Percentiles rank a stretch among this genome's conserved stretches.
Evolutionary conservation across 2,888 invertebrate species (phyloP).

Genomic region (Xiphydria camelus): DNA sequence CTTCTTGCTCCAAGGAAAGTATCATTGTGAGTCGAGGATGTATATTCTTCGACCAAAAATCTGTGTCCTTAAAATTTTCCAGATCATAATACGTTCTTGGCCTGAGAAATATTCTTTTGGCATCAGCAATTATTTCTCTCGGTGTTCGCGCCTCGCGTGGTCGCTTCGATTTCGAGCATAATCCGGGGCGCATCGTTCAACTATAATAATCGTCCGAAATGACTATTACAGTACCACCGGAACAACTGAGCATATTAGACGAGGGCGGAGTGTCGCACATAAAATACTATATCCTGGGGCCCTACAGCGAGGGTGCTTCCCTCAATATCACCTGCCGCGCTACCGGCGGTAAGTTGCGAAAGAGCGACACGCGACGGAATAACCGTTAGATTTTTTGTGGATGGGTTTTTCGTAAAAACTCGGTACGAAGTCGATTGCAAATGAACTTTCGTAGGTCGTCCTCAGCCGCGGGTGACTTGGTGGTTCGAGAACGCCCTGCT

Average conservation of each 20-base stretch:
- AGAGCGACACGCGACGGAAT: too few species aligned
- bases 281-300: conserved; percentile 77
- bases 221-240: conserved; percentile 82
- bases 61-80: too few species aligned
- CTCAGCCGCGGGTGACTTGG: conserved; percentile 76
- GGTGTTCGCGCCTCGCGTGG: too few species aligned
- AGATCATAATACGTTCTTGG: too few species aligned
- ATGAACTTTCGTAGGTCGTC: conserved; percentile 71
- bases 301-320: conserved; percentile 82
- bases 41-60: too few species aligned
- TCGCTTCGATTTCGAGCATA: too few species aligned
- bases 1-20: too few species aligned
- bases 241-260: conserved; percentile 77
- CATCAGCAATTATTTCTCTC: too few species aligned
- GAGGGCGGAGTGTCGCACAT: conserved; percentile 74
- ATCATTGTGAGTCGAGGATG: too few species aligned
- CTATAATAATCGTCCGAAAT: too few species aligned
- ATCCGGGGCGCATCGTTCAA: too few species aligned
- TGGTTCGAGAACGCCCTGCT: conserved; percentile 75
- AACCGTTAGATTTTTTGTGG: background rate
- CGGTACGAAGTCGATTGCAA: conserved; percentile 1
- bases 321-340: conserved; percentile 84
- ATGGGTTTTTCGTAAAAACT: background rate
- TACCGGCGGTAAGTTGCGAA: conserved; percentile 77
- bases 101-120: too few species aligned